Percentiles rank a stretch among this genome's conserved stretches.
Evolutionary conservation across 2,797 vertebrate species (phyloP).

Genomic region (Ispidina lecontei): DNA sequence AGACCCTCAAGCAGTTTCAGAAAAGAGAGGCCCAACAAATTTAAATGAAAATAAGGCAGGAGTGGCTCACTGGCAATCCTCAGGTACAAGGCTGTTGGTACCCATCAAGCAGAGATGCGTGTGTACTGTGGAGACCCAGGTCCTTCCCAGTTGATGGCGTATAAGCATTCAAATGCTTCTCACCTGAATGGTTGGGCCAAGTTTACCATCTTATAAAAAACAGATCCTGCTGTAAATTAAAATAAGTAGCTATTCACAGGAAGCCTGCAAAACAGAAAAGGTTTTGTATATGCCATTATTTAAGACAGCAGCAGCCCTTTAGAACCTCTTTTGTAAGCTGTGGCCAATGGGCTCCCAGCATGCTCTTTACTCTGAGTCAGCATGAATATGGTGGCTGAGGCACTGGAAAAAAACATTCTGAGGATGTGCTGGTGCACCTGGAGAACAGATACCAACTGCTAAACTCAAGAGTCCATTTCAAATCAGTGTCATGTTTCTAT

Average conservation of each 20-base stretch:
- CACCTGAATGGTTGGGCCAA: not conserved
- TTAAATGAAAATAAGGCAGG: not conserved
- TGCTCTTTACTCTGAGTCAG: not conserved
- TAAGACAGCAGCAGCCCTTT: not conserved
- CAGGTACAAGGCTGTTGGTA: not conserved
- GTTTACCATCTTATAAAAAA: not conserved
- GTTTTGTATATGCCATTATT: not conserved
- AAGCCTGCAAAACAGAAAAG: not conserved
- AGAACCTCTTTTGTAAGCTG: not conserved
- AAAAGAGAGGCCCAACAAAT: not conserved
- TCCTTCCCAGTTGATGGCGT: not conserved
- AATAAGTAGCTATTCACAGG: not conserved
- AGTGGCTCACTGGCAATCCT: not conserved
- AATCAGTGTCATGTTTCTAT: not conserved
- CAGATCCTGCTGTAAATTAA: not conserved
- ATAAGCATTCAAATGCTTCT: not conserved
- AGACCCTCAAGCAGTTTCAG: not conserved
- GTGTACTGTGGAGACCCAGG: not conserved
- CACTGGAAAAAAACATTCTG: not conserved
- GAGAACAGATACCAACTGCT: not conserved
- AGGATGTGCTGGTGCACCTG: not conserved
- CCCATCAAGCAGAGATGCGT: not conserved
- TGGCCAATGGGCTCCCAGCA: not conserved
- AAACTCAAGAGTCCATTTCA: not conserved
- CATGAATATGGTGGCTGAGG: not conserved